Percentiles rank a stretch among this genome's conserved stretches.
These are phyloP conservation scores for Lasioglossum morio DNA, from an alignment of 2,888 invertebrate genomes.

Conservation along the genomic window DNA sequence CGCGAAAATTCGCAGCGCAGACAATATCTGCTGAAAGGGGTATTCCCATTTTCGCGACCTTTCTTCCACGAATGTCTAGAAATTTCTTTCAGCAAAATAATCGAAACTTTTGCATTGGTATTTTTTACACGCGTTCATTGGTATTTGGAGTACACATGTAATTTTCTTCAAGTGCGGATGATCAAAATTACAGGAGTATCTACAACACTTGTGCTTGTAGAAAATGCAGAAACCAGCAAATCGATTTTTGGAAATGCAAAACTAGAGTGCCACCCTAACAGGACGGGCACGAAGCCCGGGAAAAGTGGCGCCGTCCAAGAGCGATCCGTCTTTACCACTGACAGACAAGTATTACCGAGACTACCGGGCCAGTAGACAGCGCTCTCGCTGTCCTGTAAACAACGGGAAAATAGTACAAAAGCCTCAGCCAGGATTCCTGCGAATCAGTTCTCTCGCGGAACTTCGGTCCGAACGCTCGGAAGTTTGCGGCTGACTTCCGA, in stretches of 20 bases:
- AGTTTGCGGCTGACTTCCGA: neutral
- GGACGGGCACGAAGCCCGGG: neutral
- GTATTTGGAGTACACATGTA: neutral
- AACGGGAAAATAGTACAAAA: conserved; percentile 7
- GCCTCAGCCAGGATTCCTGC: neutral
- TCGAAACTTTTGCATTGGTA: neutral
- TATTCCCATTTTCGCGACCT: neutral
- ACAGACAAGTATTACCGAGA: neutral
- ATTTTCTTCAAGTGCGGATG: too few species aligned
- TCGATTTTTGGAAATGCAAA: neutral
- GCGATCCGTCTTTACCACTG: neutral
- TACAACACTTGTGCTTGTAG: too few species aligned
- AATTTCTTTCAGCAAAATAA: neutral
- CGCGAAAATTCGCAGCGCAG: conserved; percentile 31
- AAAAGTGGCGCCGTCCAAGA: neutral
- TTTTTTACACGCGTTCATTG: neutral
- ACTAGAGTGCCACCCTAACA: neutral
- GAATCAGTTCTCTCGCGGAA: neutral
- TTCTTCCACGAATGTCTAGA: neutral
- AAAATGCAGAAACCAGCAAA: too few species aligned
- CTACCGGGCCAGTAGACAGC: neutral
- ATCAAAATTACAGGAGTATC: too few species aligned
- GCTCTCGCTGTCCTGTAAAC: neutral
- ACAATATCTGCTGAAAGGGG: conserved; percentile 27
- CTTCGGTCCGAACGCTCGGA: conserved; percentile 1